A percentile compares a stretch with the other conserved stretches of the same genome.
Evolutionary conservation across 2,888 invertebrate genomes (phyloP).

Genomic region (Didymodactylos carnosus): DNA sequence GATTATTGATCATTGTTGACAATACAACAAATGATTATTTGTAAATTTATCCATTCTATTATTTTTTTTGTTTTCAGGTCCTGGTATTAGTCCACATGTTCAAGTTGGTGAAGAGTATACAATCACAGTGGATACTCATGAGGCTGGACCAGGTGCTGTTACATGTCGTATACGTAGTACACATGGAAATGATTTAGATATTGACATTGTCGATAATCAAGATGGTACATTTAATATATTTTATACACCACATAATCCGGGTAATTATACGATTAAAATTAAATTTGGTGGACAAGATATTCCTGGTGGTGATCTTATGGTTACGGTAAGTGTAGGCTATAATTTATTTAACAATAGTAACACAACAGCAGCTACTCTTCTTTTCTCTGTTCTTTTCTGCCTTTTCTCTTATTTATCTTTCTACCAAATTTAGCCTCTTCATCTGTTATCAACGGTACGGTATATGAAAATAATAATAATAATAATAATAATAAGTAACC

Average conservation of each 20-base stretch:
- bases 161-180: constrained; percentile 60
- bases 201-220: constrained; percentile 59
- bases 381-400: background rate
- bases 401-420: background rate
- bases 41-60: too few species aligned
- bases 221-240: constrained; percentile 55
- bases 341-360: background rate
- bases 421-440: background rate
- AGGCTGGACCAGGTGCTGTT: constrained; percentile 59
- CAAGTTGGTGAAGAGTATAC: constrained; percentile 60
- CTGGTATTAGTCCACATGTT: constrained; percentile 39
- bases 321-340: constrained; percentile 15
- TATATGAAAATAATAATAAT: background rate
- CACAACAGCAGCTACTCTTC: background rate
- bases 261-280: constrained; percentile 62
- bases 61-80: background rate
- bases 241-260: constrained; percentile 32
- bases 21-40: too few species aligned
- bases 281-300: constrained; percentile 65
- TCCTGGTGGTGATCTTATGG: constrained; percentile 31
- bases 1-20: too few species aligned
- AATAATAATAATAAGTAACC: too few species aligned
- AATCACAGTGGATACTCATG: constrained; percentile 56
- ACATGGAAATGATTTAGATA: constrained; percentile 51
- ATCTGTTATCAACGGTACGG: background rate